Evolutionary conservation across 2,888 invertebrate species (phyloP).

Genomic region (Beris chalybata): DNA sequence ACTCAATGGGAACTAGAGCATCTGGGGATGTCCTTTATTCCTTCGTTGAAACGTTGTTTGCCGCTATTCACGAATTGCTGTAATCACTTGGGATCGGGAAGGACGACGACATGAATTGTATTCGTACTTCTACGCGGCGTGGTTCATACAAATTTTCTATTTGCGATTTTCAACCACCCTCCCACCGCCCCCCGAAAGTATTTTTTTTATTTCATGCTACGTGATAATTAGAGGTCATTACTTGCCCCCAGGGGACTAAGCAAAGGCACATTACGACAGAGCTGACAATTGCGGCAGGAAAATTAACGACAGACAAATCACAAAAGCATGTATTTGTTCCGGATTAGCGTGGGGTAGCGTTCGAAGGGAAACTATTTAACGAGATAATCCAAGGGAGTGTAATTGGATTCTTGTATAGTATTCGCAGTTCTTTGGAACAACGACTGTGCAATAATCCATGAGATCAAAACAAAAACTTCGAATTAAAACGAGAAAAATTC

Average conservation of each 20-base stretch:
- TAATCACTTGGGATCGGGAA: constrained; percentile 12
- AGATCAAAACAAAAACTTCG: too few relatives aligned
- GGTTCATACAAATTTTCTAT: constrained; percentile 7
- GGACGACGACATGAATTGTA: constrained; percentile 17
- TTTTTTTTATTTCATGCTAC: constrained; percentile 29
- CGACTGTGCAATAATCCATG: too few relatives aligned
- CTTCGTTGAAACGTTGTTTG: constrained; percentile 9
- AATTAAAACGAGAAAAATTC: too few relatives aligned
- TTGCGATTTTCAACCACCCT: constrained; percentile 5
- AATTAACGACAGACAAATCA: background rate
- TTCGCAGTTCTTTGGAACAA: too few relatives aligned
- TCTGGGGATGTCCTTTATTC: constrained; percentile 27
- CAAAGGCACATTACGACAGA: background rate
- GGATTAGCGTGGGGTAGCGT: background rate
- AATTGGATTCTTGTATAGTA: too few relatives aligned
- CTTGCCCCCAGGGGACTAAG: too few relatives aligned
- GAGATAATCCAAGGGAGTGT: too few relatives aligned
- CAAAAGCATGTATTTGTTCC: background rate
- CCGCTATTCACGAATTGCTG: constrained; percentile 9
- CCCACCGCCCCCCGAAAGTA: background rate
- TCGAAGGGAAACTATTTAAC: background rate
- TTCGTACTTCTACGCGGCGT: background rate
- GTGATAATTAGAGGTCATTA: constrained; percentile 29
- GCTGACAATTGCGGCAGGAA: background rate
- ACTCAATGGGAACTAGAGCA: constrained; percentile 20